phyloP scores from a whole-genome alignment of 1,140 invertebrate genomes.

The Zelostemma sp. region DNA sequence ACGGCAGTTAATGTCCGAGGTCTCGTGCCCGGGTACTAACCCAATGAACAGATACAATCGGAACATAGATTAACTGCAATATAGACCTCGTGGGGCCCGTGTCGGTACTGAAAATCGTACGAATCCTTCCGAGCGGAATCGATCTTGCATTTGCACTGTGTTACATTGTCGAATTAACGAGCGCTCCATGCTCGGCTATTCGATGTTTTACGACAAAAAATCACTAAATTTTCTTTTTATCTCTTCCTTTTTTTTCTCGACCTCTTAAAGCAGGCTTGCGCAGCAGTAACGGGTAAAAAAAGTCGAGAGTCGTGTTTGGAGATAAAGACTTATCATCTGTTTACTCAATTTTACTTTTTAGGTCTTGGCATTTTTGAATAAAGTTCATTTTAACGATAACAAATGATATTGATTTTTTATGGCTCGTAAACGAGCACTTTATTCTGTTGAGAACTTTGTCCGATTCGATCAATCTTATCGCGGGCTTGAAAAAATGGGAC shows the following conservation, averaged over 20 bases:
- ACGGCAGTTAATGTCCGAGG: conserved; percentile 68
- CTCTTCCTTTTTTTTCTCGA: no score
- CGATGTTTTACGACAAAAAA: not conserved
- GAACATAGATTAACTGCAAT: conserved; percentile 68
- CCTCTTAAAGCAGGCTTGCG: no score
- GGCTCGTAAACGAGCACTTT: not conserved
- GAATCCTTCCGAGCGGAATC: conserved; percentile 45
- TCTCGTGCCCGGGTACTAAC: conserved; percentile 62
- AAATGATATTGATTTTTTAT: not conserved
- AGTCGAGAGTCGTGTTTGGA: no score
- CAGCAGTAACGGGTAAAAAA: no score
- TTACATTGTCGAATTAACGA: conserved; percentile 17
- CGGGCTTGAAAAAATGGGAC: not conserved
- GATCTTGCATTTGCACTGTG: conserved; percentile 30
- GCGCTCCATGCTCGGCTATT: not conserved
- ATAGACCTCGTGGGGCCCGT: conserved; percentile 62
- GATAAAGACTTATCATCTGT: no score
- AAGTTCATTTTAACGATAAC: no score
- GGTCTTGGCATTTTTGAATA: no score
- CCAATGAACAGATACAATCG: conserved; percentile 69
- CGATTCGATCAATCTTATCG: not conserved
- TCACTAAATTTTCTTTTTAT: not conserved
- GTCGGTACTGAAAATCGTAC: conserved; percentile 47
- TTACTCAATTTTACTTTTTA: not conserved
- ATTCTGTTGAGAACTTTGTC: not conserved